phyloP scores from a whole-genome alignment of 2,113 vertebrate genomes.

The Reinhardtius hippoglossoides region DNA sequence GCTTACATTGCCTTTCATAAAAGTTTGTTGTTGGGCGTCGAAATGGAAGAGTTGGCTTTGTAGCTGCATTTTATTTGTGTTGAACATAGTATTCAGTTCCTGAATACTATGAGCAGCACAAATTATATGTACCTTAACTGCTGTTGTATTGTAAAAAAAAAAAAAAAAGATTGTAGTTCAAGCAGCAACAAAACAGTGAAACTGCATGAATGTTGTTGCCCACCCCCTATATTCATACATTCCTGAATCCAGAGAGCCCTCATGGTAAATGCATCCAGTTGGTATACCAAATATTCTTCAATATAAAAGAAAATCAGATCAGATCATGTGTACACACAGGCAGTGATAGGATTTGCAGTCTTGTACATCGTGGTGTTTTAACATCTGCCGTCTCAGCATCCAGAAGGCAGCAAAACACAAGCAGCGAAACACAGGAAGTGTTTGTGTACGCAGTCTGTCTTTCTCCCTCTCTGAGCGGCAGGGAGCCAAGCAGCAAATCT shows the following conservation, averaged over 20 bases:
- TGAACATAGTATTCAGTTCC: no score
- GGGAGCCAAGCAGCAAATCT: slow-evolving; percentile 65
- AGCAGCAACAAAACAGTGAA: no score
- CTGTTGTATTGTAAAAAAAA: no score
- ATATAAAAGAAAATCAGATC: slow-evolving; percentile 49
- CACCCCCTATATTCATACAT: slow-evolving; percentile 5
- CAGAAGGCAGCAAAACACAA: slow-evolving; percentile 20
- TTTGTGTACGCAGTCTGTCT: slow-evolving; percentile 20
- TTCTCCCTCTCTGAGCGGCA: slow-evolving; percentile 5
- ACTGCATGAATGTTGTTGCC: neutral
- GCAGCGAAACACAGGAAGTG: slow-evolving; percentile 36
- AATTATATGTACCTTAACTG: no score
- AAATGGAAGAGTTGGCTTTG: neutral
- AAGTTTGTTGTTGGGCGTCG: neutral
- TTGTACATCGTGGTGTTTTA: slow-evolving; percentile 15
- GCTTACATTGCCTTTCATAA: neutral
- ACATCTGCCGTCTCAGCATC: slow-evolving; percentile 60
- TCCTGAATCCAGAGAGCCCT: slow-evolving; percentile 9
- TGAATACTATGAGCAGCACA: neutral
- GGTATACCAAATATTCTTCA: slow-evolving; percentile 35
- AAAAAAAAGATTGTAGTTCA: no score
- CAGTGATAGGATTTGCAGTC: slow-evolving; percentile 50
- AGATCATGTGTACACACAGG: slow-evolving; percentile 17
- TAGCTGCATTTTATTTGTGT: neutral
- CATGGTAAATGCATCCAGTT: slow-evolving; percentile 1